phyloP scores from a whole-genome alignment of 30 jellyfish, hydroid and myxozoan species.

The Nemopilema nomurai region DNA sequence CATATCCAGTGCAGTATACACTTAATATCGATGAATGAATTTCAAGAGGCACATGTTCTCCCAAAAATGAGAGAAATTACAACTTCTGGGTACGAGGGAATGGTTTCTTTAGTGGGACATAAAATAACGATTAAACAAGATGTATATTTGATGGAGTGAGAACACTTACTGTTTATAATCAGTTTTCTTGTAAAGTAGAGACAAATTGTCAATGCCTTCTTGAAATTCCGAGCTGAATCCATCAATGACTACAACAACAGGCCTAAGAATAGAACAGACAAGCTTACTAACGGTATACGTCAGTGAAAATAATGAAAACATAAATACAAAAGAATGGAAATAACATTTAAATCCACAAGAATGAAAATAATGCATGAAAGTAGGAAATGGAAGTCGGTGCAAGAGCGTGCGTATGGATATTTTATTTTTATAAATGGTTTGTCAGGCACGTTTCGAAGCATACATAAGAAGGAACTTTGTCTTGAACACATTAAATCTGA shows the following conservation, averaged over 20 bases:
- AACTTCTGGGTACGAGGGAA: background rate
- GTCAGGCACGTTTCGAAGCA: too few species aligned
- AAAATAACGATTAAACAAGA: background rate
- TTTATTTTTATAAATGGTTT: too few species aligned
- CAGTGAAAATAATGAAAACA: too few species aligned
- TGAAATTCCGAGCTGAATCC: conserved; percentile 75
- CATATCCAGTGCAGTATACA: too few species aligned
- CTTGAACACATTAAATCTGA: too few species aligned
- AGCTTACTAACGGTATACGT: too few species aligned
- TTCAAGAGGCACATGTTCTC: too few species aligned
- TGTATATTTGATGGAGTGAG: background rate
- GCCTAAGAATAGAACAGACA: conserved; percentile 23
- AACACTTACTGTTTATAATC: conserved; percentile 28
- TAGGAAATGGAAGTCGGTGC: background rate
- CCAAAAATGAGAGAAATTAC: too few species aligned
- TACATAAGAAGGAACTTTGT: too few species aligned
- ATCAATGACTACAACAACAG: conserved; percentile 63
- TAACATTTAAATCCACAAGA: background rate
- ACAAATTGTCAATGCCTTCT: conserved; percentile 35
- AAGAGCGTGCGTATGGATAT: background rate
- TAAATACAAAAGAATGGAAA: too few species aligned
- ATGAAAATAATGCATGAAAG: too few species aligned
- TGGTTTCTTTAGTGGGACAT: background rate
- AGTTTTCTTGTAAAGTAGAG: conserved; percentile 4
- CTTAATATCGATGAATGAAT: too few species aligned